Evolutionary conservation across 2,797 vertebrate genomes (phyloP).

Genomic region (Phalanger gymnotis): DNA sequence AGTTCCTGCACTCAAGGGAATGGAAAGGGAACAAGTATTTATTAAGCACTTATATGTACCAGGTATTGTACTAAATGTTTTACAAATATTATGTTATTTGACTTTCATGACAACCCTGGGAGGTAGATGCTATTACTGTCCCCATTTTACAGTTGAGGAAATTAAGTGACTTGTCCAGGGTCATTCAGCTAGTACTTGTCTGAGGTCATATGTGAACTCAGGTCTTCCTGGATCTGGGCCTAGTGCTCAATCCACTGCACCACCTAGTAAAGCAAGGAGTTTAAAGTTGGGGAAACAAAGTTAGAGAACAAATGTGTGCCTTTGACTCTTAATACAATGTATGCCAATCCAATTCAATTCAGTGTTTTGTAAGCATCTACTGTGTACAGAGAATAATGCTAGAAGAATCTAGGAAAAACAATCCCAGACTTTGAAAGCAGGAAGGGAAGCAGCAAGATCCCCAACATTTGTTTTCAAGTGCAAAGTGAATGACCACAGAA

Average conservation of each 20-base stretch:
- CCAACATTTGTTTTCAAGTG: background rate
- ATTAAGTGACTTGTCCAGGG: background rate
- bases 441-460: background rate
- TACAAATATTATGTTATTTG: background rate
- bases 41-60: background rate
- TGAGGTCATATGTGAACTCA: background rate
- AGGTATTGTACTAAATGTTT: background rate
- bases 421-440: background rate
- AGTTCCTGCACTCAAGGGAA: background rate
- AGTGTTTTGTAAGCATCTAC: background rate
- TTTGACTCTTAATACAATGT: background rate
- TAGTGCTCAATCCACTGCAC: background rate
- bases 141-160: background rate
- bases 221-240: background rate
- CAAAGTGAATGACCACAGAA: background rate
- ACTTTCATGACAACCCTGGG: background rate
- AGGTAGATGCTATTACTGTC: background rate
- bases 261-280: background rate
- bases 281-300: background rate
- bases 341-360: background rate
- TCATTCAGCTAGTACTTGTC: background rate
- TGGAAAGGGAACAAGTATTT: background rate
- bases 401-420: background rate
- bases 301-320: background rate
- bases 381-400: background rate